Evolutionary conservation across 2,113 vertebrate species (phyloP).

Genomic region (Thomomys bottae): DNA sequence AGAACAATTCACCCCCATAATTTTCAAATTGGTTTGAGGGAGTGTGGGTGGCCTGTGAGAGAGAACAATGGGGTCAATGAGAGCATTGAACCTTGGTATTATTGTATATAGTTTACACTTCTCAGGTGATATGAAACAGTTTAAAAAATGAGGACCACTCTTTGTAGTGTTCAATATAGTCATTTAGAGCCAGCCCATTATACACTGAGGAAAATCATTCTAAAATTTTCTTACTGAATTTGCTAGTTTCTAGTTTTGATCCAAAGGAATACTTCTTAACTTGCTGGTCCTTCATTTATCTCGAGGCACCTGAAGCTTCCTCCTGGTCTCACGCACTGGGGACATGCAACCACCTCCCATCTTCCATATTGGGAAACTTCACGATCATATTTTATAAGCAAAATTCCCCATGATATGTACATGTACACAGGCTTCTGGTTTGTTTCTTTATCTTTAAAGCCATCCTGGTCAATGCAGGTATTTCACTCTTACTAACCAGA

Average conservation of each 20-base stretch:
- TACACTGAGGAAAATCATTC: background rate
- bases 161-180: background rate
- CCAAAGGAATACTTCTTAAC: background rate
- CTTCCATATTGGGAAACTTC: background rate
- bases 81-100: background rate
- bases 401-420: background rate
- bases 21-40: background rate
- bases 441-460: background rate
- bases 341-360: background rate
- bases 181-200: background rate
- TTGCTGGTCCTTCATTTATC: background rate
- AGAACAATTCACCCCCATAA: background rate
- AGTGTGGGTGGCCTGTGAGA: background rate
- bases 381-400: background rate
- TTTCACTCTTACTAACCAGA: background rate
- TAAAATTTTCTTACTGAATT: background rate
- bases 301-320: background rate
- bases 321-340: background rate
- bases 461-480: background rate
- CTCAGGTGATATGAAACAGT: background rate
- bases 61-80: background rate
- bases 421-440: background rate
- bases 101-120: background rate
- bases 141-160: background rate
- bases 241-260: background rate